Evolutionary conservation across 2,113 vertebrate species (phyloP).

Genomic region (Calcarius ornatus): DNA sequence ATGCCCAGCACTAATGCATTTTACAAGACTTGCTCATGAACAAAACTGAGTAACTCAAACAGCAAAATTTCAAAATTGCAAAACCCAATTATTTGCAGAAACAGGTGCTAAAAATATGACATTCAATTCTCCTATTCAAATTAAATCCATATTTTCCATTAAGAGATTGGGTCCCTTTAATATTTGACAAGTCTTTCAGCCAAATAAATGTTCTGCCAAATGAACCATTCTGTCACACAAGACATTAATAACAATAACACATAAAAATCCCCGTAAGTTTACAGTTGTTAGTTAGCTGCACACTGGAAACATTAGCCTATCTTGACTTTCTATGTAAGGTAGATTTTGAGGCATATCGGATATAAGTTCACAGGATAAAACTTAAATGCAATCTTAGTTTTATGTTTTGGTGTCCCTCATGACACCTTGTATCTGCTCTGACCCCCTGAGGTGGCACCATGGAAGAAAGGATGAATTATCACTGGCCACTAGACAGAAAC

Average conservation of each 20-base stretch:
- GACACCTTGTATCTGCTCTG: not conserved
- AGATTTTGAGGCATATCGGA: not conserved
- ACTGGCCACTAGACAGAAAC: not conserved
- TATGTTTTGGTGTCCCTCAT: not conserved
- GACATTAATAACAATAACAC: not conserved
- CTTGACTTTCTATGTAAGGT: not conserved
- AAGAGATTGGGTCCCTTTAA: not conserved
- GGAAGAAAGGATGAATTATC: not conserved
- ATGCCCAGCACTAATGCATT: not conserved
- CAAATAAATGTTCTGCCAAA: not conserved
- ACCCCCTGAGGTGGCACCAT: not conserved
- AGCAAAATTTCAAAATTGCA: not conserved
- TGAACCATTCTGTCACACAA: not conserved
- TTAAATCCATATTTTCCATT: not conserved
- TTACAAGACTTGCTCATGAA: not conserved
- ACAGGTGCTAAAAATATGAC: not conserved
- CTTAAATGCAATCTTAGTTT: not conserved
- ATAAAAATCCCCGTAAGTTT: not conserved
- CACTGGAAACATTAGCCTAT: not conserved
- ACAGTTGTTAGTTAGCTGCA: not conserved
- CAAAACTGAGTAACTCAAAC: not conserved
- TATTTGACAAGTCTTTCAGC: not conserved
- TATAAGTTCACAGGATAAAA: not conserved
- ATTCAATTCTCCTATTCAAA: not conserved
- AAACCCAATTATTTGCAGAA: not conserved